These are phyloP conservation scores for Hyphantria cunea DNA, from an alignment of 1,140 invertebrate species.

Conservation along the genomic window DNA sequence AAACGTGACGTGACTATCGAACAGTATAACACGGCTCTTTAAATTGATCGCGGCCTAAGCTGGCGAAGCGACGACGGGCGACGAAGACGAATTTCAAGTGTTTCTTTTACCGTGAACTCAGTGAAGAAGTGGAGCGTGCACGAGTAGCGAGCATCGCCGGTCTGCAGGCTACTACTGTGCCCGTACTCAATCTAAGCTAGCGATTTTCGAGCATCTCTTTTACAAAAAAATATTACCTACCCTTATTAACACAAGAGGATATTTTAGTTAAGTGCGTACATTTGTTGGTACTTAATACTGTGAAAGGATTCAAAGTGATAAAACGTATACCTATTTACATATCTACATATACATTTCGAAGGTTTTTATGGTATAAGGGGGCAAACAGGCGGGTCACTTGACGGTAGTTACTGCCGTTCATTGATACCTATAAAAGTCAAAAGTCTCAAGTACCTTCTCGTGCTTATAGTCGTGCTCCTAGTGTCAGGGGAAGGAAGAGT, in stretches of 20 bases:
- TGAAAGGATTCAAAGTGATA: too few species aligned
- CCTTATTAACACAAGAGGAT: not conserved
- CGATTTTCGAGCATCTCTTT: constrained; percentile 24
- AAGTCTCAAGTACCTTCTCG: too few species aligned
- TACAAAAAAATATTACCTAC: not conserved
- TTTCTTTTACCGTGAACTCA: constrained; percentile 49
- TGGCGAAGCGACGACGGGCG: constrained; percentile 35
- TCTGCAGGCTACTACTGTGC: constrained; percentile 10
- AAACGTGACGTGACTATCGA: constrained; percentile 37
- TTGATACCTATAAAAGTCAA: too few species aligned
- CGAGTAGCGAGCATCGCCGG: constrained; percentile 41
- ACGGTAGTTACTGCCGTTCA: too few species aligned
- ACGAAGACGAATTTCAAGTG: constrained; percentile 63
- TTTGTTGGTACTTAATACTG: too few species aligned
- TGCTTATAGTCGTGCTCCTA: too few species aligned
- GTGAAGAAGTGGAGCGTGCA: constrained; percentile 59
- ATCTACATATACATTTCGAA: too few species aligned
- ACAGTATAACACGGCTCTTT: constrained; percentile 33
- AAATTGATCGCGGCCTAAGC: constrained; percentile 50
- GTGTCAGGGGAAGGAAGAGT: too few species aligned
- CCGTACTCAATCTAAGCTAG: constrained; percentile 15
- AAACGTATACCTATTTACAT: too few species aligned
- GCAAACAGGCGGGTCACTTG: too few species aligned
- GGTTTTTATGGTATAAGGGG: too few species aligned
- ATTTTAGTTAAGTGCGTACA: too few species aligned